Percentiles rank a stretch among this genome's conserved stretches.
Conservation (phyloP, 2,113 vertebrate genomes). For the Oncorhynchus tshawytscha region DNA sequence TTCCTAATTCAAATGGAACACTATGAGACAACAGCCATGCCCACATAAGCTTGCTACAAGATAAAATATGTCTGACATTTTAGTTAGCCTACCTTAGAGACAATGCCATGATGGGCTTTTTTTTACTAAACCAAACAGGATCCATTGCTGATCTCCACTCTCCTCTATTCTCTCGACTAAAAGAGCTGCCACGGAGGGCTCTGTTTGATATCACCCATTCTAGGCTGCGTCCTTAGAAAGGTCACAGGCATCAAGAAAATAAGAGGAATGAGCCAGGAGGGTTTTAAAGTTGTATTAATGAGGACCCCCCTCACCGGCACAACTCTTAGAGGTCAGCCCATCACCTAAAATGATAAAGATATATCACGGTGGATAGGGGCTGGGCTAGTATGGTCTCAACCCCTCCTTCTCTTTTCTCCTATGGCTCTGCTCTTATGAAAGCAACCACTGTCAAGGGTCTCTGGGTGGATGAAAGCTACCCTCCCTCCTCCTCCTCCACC, state of each 20-base stretch:
- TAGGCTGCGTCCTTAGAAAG: slow-evolving; percentile 69
- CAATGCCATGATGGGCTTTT: neutral
- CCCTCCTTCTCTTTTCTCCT: slow-evolving; percentile 68
- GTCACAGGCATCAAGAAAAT: slow-evolving; percentile 77
- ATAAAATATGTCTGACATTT: neutral
- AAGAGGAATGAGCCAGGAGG: slow-evolving; percentile 71
- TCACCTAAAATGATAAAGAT: slow-evolving; percentile 83
- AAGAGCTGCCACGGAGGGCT: slow-evolving; percentile 48
- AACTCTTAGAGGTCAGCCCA: slow-evolving; percentile 76
- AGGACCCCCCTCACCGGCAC: slow-evolving; percentile 64
- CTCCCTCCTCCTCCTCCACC: slow-evolving; percentile 35
- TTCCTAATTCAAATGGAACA: no score
- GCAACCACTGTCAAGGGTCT: slow-evolving; percentile 68
- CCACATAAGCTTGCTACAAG: no score
- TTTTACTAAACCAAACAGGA: slow-evolving; percentile 45
- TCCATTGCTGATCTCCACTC: slow-evolving; percentile 52
- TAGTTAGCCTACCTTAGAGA: neutral
- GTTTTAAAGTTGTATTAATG: slow-evolving; percentile 83
- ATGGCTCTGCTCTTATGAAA: slow-evolving; percentile 68
- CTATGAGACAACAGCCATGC: no score
- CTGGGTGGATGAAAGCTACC: slow-evolving; percentile 72
- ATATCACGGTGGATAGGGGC: slow-evolving; percentile 70
- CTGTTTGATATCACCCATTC: slow-evolving; percentile 59
- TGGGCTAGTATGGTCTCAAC: slow-evolving; percentile 65
- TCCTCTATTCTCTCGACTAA: slow-evolving; percentile 58